Base-by-base conservation (phyloP, 30 jellyfish, hydroid and myxozoan species). In the Aurelia aurita complex sp. Pacific region DNA sequence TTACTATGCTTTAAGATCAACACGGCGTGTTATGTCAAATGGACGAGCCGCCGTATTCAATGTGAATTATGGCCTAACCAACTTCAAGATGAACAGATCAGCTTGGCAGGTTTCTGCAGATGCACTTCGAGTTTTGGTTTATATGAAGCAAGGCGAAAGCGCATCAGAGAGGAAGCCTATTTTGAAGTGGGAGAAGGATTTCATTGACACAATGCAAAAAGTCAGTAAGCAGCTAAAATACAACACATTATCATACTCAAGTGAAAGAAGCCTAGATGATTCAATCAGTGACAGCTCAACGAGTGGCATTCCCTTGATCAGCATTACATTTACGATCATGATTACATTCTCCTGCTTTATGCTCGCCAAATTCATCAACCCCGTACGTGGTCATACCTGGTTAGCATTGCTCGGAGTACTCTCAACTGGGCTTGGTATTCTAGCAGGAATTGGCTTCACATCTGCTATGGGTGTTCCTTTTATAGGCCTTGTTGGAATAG, bases 381-480 rank as follows among this genome's bases (percentile, higher is more conserved):
- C 97, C 14, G 91, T 77, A 10, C 81, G 97, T 14, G 90, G 97
- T 51, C 97, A 88, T 59, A 74, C 88, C 4, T 81, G 88, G 87
- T 89, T 88, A 2, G 85, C 92, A 15, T 40, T 88, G 18, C 57
- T 73, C 3, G 97, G 97, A 1, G 89, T 88, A 19, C 14, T 88
- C 10, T 59, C 85, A 57, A 80, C 90, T 2, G 90, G 82, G 12
- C 63, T 88, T 79, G 97, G 97, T 13, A 88, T 88, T 18, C 35
- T 86, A 29, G 97, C 97, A 4, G 97, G 91, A 10, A 42, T 88
- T 23, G 92, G 97, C n/a, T n/a, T 88, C 63, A 76, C 83, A 2
- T 53, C 67, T 16, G 69, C 76, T 19, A 64, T 88, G 11, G 88
- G 92, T 36, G 81, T 88, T 57, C 97, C 97, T 15, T 74, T 88